These are phyloP conservation scores for Mimumesa dahlbomi DNA, from an alignment of 2,888 invertebrate genomes.

Conservation along the genomic window DNA sequence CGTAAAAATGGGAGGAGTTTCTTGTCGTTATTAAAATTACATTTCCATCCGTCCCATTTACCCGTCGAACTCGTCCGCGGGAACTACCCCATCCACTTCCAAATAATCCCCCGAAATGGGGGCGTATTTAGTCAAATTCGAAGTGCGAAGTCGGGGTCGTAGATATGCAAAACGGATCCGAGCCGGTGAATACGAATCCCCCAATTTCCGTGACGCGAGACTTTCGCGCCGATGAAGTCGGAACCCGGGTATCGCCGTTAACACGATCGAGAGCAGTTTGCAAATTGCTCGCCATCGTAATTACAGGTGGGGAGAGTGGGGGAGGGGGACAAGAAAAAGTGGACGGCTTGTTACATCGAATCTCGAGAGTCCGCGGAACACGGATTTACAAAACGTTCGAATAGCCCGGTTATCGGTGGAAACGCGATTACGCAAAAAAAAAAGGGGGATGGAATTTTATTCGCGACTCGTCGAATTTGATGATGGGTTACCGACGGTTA, in stretches of 20 bases:
- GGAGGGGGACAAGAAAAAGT: no score
- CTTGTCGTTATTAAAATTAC: background rate
- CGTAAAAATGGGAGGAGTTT: no score
- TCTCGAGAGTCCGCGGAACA: no score
- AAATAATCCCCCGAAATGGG: conserved; percentile 5
- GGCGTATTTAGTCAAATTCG: conserved; percentile 16
- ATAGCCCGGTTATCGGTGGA: no score
- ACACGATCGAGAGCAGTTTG: conserved; percentile 68
- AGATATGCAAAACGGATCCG: conserved; percentile 49
- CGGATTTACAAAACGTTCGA: no score
- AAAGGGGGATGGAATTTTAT: no score
- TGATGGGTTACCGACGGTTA: no score
- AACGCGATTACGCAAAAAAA: no score
- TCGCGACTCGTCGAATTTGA: no score
- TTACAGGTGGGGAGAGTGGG: conserved; percentile 54
- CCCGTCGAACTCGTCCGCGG: background rate
- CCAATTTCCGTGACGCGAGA: conserved; percentile 25
- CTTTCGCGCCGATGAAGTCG: conserved; percentile 27
- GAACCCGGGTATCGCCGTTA: conserved; percentile 33
- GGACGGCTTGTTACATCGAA: no score
- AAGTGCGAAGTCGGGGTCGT: conserved; percentile 12
- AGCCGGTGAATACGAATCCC: conserved; percentile 39
- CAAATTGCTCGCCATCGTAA: conserved; percentile 67
- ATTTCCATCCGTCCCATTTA: no score
- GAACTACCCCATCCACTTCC: no score